These are phyloP conservation scores for Campoplex capitator DNA, from an alignment of 2,888 invertebrate genomes.

Conservation along the genomic window DNA sequence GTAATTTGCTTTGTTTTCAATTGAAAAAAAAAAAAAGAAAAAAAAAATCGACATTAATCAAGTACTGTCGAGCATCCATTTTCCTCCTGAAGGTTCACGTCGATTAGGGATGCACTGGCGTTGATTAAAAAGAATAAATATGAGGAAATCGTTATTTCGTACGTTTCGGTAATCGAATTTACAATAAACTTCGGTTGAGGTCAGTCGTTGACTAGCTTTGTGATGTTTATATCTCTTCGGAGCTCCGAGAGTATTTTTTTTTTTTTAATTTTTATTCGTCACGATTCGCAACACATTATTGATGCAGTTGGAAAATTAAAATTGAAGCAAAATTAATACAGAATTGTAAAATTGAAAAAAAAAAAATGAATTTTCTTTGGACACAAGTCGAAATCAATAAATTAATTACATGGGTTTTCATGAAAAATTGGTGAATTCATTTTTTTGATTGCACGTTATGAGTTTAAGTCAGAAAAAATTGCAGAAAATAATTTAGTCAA, in stretches of 20 bases:
- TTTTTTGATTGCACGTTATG: not conserved
- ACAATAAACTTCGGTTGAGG: not conserved
- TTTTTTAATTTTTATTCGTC: not conserved
- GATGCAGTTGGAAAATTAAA: not conserved
- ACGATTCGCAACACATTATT: not conserved
- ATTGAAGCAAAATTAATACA: not conserved
- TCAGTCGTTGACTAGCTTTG: constrained; percentile 2
- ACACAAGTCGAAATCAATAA: not conserved
- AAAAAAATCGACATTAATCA: not conserved
- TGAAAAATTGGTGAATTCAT: too few relatives aligned
- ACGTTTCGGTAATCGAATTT: constrained; percentile 6
- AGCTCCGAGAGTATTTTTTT: not conserved
- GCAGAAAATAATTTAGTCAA: not conserved
- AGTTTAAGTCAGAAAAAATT: not conserved
- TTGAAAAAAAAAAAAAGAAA: too few relatives aligned
- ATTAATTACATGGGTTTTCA: not conserved
- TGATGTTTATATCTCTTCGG: not conserved
- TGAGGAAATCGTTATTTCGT: not conserved
- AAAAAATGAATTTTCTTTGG: not conserved
- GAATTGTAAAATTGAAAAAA: not conserved
- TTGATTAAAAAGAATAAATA: not conserved
- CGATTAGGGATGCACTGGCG: constrained; percentile 33
- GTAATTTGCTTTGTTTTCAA: not conserved
- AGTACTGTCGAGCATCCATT: constrained; percentile 1
- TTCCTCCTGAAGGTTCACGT: not conserved